Percentiles rank a stretch among this genome's conserved stretches.
phyloP scores from a whole-genome alignment of 2,113 vertebrate species.

The Brachyhypopomus gauderio region DNA sequence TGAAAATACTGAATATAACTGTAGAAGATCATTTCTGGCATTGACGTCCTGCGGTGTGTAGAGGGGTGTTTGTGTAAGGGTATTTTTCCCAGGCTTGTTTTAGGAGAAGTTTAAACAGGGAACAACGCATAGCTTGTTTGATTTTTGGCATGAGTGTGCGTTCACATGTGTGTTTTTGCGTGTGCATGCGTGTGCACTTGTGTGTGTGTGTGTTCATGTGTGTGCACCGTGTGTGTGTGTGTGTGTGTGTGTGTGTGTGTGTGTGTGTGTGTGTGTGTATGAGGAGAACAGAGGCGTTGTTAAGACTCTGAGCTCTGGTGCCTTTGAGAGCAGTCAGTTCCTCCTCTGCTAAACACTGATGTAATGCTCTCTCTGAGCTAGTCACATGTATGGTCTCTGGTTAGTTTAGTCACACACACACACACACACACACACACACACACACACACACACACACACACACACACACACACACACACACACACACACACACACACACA shows the following conservation, averaged over 20 bases:
- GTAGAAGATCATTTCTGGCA: constrained; percentile 8
- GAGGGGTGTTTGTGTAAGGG: constrained; percentile 11
- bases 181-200: neutral
- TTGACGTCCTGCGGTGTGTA: constrained; percentile 18
- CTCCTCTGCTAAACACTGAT: constrained; percentile 67
- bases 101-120: constrained; percentile 15
- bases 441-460: neutral
- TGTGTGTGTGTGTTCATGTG: constrained; percentile 40
- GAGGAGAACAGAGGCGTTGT: constrained; percentile 4
- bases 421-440: neutral
- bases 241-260: constrained; percentile 39
- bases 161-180: neutral
- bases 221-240: constrained; percentile 32
- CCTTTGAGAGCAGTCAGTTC: constrained; percentile 65
- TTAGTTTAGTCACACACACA: constrained; percentile 40
- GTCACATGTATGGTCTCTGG: constrained; percentile 68
- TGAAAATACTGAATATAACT: neutral
- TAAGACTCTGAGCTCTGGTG: constrained; percentile 63
- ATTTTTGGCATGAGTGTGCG: constrained; percentile 6
- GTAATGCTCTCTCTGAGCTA: constrained; percentile 68
- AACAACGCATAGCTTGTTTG: constrained; percentile 21
- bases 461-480: neutral
- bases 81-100: constrained; percentile 29
- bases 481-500: constrained; percentile 24
- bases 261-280: constrained; percentile 33